Evolutionary conservation across 2,888 invertebrate species (phyloP).

Genomic region (Acrocera orbiculus): DNA sequence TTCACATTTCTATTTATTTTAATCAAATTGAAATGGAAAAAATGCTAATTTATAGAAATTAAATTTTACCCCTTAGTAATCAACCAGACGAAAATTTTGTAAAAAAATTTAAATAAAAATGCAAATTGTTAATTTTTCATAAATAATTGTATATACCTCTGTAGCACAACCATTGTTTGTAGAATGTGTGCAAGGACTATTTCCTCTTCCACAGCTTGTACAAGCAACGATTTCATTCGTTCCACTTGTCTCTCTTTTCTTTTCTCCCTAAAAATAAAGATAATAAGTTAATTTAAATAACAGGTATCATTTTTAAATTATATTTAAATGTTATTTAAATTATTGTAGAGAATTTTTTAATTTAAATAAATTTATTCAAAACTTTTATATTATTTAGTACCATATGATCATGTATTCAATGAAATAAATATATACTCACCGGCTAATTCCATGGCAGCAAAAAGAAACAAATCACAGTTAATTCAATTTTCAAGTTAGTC

Average conservation of each 20-base stretch:
- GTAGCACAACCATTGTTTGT: slow-evolving; percentile 74
- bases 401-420: neutral
- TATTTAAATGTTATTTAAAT: neutral
- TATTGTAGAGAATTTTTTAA: no score
- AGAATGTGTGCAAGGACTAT: slow-evolving; percentile 70
- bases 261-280: slow-evolving; percentile 47
- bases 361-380: no score
- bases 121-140: no score
- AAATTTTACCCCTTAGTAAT: no score
- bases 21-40: no score
- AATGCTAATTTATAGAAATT: no score
- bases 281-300: neutral
- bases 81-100: no score
- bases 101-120: slow-evolving; percentile 1
- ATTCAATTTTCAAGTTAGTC: neutral
- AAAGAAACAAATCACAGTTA: neutral
- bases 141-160: slow-evolving; percentile 65
- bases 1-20: no score
- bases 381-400: no score
- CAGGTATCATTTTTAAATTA: no score
- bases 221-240: slow-evolving; percentile 73
- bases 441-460: slow-evolving; percentile 4
- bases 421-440: slow-evolving; percentile 4
- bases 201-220: slow-evolving; percentile 54
- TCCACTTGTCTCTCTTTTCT: slow-evolving; percentile 61